A percentile compares a stretch with the other conserved stretches of the same genome.
phyloP scores from a whole-genome alignment of 2,888 invertebrate species.

The Heliconius sara region DNA sequence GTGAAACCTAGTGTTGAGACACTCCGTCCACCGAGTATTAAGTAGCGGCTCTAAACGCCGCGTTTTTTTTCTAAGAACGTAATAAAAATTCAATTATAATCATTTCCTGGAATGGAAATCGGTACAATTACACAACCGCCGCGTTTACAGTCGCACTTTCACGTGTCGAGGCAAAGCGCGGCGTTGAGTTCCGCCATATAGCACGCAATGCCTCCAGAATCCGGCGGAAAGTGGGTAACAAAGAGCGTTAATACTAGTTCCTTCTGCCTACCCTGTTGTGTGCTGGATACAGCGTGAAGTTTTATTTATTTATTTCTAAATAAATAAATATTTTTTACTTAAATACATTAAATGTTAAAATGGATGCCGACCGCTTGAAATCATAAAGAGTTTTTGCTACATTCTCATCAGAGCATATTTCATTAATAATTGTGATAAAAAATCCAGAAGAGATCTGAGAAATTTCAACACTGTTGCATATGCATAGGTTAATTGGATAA shows the following conservation, averaged over 20 bases:
- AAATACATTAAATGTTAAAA: not conserved
- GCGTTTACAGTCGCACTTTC: not conserved
- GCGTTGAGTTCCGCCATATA: no score
- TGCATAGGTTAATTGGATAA: not conserved
- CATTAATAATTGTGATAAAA: not conserved
- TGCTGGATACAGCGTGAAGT: no score
- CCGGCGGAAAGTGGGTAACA: no score
- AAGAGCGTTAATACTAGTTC: no score
- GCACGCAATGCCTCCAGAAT: no score
- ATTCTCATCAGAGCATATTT: not conserved
- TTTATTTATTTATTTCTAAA: no score
- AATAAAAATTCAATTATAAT: not conserved
- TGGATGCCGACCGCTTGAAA: not conserved
- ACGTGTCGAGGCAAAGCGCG: no score
- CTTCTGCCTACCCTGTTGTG: no score
- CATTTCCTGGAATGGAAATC: not conserved
- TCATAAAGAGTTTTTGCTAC: not conserved
- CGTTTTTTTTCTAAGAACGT: not conserved
- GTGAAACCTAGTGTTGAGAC: no score
- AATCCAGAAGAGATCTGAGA: not conserved
- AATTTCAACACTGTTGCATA: not conserved
- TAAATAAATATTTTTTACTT: not conserved
- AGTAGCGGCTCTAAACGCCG: not conserved
- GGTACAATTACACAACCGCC: not conserved
- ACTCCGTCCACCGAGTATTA: not conserved